Evolutionary conservation across 2,888 invertebrate genomes (phyloP).

Genomic region (Panopea generosa): DNA sequence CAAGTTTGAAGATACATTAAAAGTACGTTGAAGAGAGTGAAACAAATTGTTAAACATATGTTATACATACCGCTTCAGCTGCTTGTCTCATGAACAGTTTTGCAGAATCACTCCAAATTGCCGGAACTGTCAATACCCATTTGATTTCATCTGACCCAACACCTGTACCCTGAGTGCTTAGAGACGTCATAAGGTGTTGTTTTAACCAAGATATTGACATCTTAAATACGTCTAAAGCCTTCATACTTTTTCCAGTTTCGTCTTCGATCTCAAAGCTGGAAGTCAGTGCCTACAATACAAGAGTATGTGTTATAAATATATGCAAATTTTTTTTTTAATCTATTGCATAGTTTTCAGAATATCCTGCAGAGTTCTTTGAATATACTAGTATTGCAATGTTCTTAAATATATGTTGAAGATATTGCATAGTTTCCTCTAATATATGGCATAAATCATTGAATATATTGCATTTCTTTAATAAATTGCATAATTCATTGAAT

Average conservation of each 20-base stretch:
- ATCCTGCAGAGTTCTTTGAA: not conserved
- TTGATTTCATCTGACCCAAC: conserved; percentile 20
- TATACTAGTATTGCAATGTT: no score
- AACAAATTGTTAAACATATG: no score
- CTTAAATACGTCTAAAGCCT: conserved; percentile 51
- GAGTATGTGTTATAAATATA: no score
- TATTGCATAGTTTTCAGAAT: not conserved
- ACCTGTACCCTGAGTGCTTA: conserved; percentile 25
- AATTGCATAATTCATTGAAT: no score
- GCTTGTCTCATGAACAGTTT: conserved; percentile 61
- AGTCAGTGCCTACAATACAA: conserved; percentile 15
- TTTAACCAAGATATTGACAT: conserved; percentile 53
- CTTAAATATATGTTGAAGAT: no score
- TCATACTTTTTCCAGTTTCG: conserved; percentile 36
- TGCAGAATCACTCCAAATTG: conserved; percentile 59
- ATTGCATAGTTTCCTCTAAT: no score
- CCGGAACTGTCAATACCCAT: conserved; percentile 58
- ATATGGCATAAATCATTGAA: no score
- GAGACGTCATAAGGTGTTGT: conserved; percentile 26
- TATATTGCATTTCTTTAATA: no score
- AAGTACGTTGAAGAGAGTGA: no score
- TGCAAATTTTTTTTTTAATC: no score
- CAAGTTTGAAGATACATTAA: no score
- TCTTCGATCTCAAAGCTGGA: conserved; percentile 34
- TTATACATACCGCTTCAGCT: conserved; percentile 31